Conservation (phyloP, 2,113 vertebrate genomes). For the Ailuropoda melanoleuca region DNA sequence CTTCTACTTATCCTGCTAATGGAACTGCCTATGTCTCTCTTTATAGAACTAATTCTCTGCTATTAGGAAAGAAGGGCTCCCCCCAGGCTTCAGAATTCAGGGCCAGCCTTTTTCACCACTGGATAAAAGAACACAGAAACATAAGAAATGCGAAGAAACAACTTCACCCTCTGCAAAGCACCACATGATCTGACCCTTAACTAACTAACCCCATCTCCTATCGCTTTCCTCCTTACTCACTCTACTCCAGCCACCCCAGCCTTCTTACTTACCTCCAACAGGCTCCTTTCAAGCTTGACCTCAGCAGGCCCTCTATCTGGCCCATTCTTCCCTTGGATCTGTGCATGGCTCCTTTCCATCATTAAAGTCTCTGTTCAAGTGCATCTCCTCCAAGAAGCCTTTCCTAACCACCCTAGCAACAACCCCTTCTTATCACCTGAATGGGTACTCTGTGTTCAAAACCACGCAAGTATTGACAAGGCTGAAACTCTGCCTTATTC, state of each 20-base stretch:
- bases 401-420: neutral
- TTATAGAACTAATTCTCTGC: neutral
- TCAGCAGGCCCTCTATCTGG: neutral
- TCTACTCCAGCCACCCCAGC: neutral
- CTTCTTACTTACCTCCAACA: neutral
- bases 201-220: neutral
- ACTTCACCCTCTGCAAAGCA: neutral
- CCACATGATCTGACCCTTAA: neutral
- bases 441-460: neutral
- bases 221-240: neutral
- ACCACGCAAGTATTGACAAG: neutral
- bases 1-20: neutral
- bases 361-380: neutral
- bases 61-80: neutral
- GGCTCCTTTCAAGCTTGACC: neutral
- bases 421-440: neutral
- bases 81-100: neutral
- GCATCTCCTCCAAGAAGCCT: neutral
- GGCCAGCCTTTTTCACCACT: neutral
- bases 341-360: neutral
- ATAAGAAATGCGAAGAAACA: neutral
- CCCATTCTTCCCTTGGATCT: neutral
- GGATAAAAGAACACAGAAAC: constrained; percentile 2
- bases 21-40: neutral
- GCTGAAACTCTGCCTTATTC: neutral